Evolutionary conservation across 1,140 invertebrate species (phyloP), one percentile per base, ranked within the genome.

Genomic region (Drosophila nigromelanica): DNA sequence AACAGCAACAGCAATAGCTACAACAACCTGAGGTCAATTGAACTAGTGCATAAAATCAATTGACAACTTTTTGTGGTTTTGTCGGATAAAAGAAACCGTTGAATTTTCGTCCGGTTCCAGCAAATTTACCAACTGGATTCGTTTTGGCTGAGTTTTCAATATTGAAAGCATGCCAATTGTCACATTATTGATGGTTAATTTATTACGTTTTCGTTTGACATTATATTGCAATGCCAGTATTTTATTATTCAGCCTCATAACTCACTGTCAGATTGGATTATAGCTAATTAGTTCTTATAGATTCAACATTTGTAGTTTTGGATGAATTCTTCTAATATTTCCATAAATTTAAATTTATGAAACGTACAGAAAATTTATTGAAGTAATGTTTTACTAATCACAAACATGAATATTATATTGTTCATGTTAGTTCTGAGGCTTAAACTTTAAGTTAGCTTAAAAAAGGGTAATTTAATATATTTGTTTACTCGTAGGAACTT

Each of bases 21-120:
- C 61, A 73, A 18, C 72, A 69, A 76, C 64, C 54, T 69, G 80
- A 90, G 86, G 85, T 89, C 86, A 83, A 89, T 80, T 75, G 86
- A 89, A 89, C 76, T 89, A 81, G 86, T 89, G 86, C 86, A 89
- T 72, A 89, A 89, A 89, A 89, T 89, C 86, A 89, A 89, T 89
- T 89, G 86, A 89, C 86, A 89, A 85, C 78, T 73, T 82, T 86
- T 87, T 69, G 71, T 73, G 68, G 40, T 64, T 69, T 71, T 59
- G 42, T 45, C 47, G 27, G 59, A 69, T 43, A 58, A 35, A 62
- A 63, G 58, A 63, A 72, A 60, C 62, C 45, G 63, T 73, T 47
- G 51, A 52, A 45, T n/a, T 50, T 45, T 48, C 43, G 10, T 69
- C 40, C 35, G 12, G 45, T 47, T 62, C n/a, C 24, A 48, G 48